Conservation (phyloP, 2,888 invertebrate genomes). For the Tridacna crocea region DNA sequence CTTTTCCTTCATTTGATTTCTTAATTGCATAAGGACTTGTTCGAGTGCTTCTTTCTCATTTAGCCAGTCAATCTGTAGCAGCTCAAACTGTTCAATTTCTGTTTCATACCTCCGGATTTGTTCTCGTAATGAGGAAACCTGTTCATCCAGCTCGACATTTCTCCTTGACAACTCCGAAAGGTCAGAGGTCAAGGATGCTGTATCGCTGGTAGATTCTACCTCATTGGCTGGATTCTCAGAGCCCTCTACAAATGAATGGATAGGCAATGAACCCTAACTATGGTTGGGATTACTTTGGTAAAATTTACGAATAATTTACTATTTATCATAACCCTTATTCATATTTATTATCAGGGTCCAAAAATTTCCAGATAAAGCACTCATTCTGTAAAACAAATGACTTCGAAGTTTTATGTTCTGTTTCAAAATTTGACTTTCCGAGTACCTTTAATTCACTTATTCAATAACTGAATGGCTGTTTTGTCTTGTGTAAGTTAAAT, state of each 20-base stretch:
- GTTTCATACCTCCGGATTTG: conserved; percentile 71
- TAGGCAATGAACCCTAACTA: too few relatives aligned
- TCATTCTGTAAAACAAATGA: too few relatives aligned
- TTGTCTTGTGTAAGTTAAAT: too few relatives aligned
- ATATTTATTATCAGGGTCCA: too few relatives aligned
- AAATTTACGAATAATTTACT: too few relatives aligned
- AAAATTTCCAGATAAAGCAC: too few relatives aligned
- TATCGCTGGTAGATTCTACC: conserved; percentile 39
- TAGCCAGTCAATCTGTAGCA: conserved; percentile 78
- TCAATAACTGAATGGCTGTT: too few relatives aligned
- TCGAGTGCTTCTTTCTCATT: conserved; percentile 81
- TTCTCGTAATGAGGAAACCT: conserved; percentile 41
- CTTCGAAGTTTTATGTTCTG: too few relatives aligned
- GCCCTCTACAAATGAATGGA: conserved; percentile 16
- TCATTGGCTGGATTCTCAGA: conserved; percentile 29
- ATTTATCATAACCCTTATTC: too few relatives aligned
- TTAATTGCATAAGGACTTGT: conserved; percentile 75
- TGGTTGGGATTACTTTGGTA: too few relatives aligned
- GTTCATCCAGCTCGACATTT: conserved; percentile 66
- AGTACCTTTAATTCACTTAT: too few relatives aligned
- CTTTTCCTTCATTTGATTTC: conserved; percentile 73
- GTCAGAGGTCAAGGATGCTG: conserved; percentile 61
- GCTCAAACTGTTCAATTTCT: conserved; percentile 77
- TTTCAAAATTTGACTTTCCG: too few relatives aligned
- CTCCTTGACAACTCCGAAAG: conserved; percentile 63